phyloP scores from a whole-genome alignment of 2,797 vertebrate species.

The Mareca strepera region DNA sequence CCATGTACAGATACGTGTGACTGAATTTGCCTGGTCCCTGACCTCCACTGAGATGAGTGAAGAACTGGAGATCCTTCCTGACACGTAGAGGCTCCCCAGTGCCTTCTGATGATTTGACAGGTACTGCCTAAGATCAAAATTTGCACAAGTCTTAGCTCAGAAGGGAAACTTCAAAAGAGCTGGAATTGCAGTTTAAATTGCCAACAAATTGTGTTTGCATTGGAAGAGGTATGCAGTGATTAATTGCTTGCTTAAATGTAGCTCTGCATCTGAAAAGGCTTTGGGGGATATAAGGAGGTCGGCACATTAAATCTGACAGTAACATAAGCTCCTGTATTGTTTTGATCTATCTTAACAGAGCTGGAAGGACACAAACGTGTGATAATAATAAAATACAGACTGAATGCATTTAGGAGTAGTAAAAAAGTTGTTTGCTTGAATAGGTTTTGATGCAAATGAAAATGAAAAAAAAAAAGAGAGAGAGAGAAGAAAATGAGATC shows the following conservation, averaged over 20 bases:
- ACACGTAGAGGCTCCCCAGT: background rate
- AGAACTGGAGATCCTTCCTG: constrained; percentile 11
- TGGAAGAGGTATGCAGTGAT: constrained; percentile 12
- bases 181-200: background rate
- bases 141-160: background rate
- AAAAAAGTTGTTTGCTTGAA: background rate
- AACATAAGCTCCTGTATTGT: constrained; percentile 29
- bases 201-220: constrained; percentile 29
- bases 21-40: background rate
- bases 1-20: background rate
- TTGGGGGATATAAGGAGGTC: constrained; percentile 31
- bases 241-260: constrained; percentile 35
- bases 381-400: background rate
- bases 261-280: constrained; percentile 34
- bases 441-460: background rate
- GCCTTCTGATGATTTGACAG: constrained; percentile 23
- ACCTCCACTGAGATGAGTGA: background rate
- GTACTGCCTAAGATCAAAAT: constrained; percentile 13
- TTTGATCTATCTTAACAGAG: constrained; percentile 18
- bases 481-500: background rate
- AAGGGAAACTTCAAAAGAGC: constrained; percentile 44
- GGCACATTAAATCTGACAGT: constrained; percentile 45
- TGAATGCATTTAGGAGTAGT: background rate
- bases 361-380: background rate
- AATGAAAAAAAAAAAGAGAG: background rate